These are phyloP conservation scores for Microctenopoma lineatum DNA, from an alignment of 2,797 vertebrate genomes.

Conservation along the genomic window DNA sequence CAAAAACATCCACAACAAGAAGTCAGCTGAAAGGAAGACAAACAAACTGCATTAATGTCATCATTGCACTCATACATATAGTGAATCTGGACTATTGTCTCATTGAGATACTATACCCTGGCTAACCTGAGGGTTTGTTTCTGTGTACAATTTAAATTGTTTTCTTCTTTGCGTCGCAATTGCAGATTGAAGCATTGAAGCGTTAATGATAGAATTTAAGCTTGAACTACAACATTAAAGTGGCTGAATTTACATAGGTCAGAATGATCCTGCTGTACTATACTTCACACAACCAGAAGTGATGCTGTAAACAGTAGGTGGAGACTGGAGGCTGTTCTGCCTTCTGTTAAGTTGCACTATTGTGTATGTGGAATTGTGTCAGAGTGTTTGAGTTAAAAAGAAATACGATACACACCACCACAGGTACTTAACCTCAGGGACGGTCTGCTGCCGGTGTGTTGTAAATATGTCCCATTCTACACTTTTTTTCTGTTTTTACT, in stretches of 20 bases:
- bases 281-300: slow-evolving; percentile 1
- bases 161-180: neutral
- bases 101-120: no score
- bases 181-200: neutral
- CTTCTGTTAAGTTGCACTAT: slow-evolving; percentile 36
- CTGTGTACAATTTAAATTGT: neutral
- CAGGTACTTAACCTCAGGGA: slow-evolving; percentile 75
- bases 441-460: slow-evolving; percentile 75
- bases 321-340: slow-evolving; percentile 1
- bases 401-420: slow-evolving; percentile 65
- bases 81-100: neutral
- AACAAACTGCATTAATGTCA: no score
- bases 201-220: neutral
- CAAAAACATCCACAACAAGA: no score
- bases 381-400: slow-evolving; percentile 54
- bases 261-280: neutral
- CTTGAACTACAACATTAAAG: neutral
- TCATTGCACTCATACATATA: neutral
- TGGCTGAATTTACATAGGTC: neutral
- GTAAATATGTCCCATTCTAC: slow-evolving; percentile 75
- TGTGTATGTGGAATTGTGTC: slow-evolving; percentile 48
- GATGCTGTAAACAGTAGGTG: neutral
- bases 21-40: neutral
- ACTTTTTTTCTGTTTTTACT: slow-evolving; percentile 61
- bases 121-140: neutral